Percentiles rank a stretch among this genome's conserved stretches.
These are phyloP conservation scores for Drosophila mimica DNA, from an alignment of 2,888 invertebrate species.

Conservation along the genomic window DNA sequence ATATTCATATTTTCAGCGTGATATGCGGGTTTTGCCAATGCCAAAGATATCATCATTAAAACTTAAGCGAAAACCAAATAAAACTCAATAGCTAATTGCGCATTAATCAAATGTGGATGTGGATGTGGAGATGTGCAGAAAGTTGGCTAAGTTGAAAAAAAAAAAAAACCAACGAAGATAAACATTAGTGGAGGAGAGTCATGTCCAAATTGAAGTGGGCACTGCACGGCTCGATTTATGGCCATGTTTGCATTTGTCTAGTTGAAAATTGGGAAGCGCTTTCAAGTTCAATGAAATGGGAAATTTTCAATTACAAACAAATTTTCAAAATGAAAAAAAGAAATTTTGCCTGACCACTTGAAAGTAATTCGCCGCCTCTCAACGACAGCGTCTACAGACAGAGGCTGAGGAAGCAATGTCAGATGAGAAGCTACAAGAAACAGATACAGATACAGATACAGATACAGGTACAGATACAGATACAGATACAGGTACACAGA, in stretches of 20 bases:
- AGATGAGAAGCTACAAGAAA: constrained; percentile 42
- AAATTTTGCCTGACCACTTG: constrained; percentile 68
- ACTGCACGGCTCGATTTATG: constrained; percentile 51
- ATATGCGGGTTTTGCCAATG: constrained; percentile 33
- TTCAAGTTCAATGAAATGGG: constrained; percentile 75
- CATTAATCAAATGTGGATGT: constrained; percentile 34
- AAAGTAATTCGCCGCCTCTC: constrained; percentile 63
- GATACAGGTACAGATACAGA: constrained; percentile 34
- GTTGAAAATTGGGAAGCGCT: constrained; percentile 38
- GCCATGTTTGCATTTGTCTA: constrained; percentile 28
- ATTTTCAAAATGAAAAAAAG: constrained; percentile 42
- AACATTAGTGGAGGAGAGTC: constrained; percentile 39
- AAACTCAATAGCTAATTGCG: constrained; percentile 57
- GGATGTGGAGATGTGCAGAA: constrained; percentile 34
- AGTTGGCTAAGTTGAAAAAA: constrained; percentile 32
- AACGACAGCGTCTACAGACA: constrained; percentile 18
- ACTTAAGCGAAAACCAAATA: constrained; percentile 21
- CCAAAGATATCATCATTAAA: constrained; percentile 10
- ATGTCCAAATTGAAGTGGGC: constrained; percentile 55
- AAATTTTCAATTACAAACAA: constrained; percentile 68
- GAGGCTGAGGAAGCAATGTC: constrained; percentile 56
- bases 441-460: too few relatives aligned
- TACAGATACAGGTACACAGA: constrained; percentile 35
- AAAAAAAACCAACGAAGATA: not conserved
- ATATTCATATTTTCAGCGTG: constrained; percentile 34